These are phyloP conservation scores for Anguilla anguilla DNA, from an alignment of 2,797 vertebrate species.

Conservation along the genomic window DNA sequence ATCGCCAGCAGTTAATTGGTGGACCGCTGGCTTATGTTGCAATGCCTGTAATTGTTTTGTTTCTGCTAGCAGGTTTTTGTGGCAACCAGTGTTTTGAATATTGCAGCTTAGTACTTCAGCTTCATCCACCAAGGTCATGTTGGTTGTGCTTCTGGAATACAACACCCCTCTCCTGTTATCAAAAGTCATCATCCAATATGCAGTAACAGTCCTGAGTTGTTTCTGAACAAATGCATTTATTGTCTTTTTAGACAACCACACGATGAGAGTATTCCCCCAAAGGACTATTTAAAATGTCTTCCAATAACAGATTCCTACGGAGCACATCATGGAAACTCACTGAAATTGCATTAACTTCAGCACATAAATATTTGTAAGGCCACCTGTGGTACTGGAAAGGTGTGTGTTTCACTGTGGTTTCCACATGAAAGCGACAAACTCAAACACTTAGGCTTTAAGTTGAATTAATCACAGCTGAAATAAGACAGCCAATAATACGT, in stretches of 20 bases:
- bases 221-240: constrained; percentile 74
- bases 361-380: constrained; percentile 80
- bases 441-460: constrained; percentile 75
- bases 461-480: constrained; percentile 78
- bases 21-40: not conserved
- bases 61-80: not conserved
- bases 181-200: constrained; percentile 54
- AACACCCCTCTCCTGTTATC: constrained; percentile 46
- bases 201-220: constrained; percentile 59
- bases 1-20: not conserved
- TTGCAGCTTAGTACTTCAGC: not conserved
- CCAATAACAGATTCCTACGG: constrained; percentile 65
- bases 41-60: not conserved
- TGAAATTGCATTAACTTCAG: constrained; percentile 73
- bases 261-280: constrained; percentile 65
- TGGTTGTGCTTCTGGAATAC: constrained; percentile 37
- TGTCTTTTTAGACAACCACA: constrained; percentile 75
- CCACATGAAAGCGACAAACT: constrained; percentile 81
- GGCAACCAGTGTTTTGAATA: not conserved
- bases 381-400: constrained; percentile 76
- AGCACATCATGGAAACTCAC: constrained; percentile 70
- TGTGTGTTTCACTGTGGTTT: constrained; percentile 59
- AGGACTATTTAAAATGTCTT: constrained; percentile 73
- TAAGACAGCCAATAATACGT: constrained; percentile 80
- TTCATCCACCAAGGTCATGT: constrained; percentile 28